A percentile compares a stretch with the other conserved stretches of the same genome.
phyloP scores from a whole-genome alignment of 92 coral and sea anemone species.

The Epizoanthus scotinus region DNA sequence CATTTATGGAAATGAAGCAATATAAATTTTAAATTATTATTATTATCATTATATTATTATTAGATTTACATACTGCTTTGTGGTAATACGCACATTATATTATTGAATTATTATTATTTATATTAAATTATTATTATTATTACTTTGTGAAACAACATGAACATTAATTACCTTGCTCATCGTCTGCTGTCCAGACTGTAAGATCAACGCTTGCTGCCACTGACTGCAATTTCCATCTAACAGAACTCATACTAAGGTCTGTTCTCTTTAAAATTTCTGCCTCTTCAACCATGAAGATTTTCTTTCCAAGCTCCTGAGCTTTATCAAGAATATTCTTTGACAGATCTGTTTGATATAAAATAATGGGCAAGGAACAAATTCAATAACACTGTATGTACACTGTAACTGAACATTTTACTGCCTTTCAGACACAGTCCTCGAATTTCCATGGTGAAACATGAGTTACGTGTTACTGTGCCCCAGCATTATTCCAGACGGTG shows the following conservation, averaged over 20 bases:
- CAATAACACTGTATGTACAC: neutral
- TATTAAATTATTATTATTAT: no score
- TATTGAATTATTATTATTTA: no score
- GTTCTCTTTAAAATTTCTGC: conserved; percentile 79
- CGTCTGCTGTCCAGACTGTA: conserved; percentile 88
- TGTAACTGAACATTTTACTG: neutral
- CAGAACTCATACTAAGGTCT: conserved; percentile 51
- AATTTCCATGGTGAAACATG: no score
- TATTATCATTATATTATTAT: no score
- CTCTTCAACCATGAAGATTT: conserved; percentile 68
- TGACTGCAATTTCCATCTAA: conserved; percentile 91
- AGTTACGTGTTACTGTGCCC: no score
- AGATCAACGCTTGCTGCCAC: conserved; percentile 91
- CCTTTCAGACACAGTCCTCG: no score
- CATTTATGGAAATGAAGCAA: no score
- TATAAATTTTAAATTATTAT: no score
- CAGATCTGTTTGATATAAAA: conserved; percentile 28
- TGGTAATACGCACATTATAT: no score
- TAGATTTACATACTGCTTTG: no score
- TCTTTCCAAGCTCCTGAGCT: conserved; percentile 78
- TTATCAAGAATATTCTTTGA: conserved; percentile 54
- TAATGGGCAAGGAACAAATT: neutral
- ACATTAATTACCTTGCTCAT: conserved; percentile 72
- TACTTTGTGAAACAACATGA: neutral
- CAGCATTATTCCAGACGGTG: no score